A percentile compares a stretch with the other conserved stretches of the same genome.
These are phyloP conservation scores for Drosophila austrosaltans DNA, from an alignment of 2,888 invertebrate genomes.

Conservation along the genomic window DNA sequence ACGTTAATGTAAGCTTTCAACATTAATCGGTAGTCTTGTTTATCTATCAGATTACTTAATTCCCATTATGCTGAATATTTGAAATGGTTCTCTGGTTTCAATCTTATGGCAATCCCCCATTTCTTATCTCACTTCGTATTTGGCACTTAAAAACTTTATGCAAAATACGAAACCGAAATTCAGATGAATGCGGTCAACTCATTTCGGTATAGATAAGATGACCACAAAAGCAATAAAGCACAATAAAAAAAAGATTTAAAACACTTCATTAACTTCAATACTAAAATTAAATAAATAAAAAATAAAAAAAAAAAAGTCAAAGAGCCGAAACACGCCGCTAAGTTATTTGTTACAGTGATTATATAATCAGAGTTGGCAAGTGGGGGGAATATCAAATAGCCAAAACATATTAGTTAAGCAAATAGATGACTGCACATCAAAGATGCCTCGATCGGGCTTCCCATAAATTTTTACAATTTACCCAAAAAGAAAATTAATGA, in stretches of 20 bases:
- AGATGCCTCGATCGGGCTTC: slow-evolving; percentile 36
- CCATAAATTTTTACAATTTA: slow-evolving; percentile 57
- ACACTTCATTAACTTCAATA: slow-evolving; percentile 26
- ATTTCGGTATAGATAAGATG: slow-evolving; percentile 21
- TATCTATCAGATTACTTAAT: slow-evolving; percentile 8
- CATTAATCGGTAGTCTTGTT: slow-evolving; percentile 1
- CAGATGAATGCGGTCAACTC: slow-evolving; percentile 17
- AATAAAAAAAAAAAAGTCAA: slow-evolving; percentile 31
- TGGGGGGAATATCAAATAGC: slow-evolving; percentile 19
- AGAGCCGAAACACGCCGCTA: slow-evolving; percentile 35
- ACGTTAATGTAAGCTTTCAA: neutral
- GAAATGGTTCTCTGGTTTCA: slow-evolving; percentile 10
- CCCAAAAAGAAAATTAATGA: slow-evolving; percentile 31
- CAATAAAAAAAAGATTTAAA: slow-evolving; percentile 18
- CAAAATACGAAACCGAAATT: slow-evolving; percentile 8
- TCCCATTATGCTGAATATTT: neutral
- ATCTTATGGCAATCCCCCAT: slow-evolving; percentile 7
- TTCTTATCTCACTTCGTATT: slow-evolving; percentile 6
- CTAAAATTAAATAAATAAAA: slow-evolving; percentile 5
- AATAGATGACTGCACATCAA: slow-evolving; percentile 39
- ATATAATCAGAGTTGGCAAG: slow-evolving; percentile 52
- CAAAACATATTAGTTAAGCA: slow-evolving; percentile 31
- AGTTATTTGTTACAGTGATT: slow-evolving; percentile 48
- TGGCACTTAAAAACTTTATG: slow-evolving; percentile 12
- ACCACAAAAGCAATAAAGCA: slow-evolving; percentile 13